Base-by-base conservation (phyloP, 2,888 invertebrate genomes). In the Drosophila flavopinicola region DNA sequence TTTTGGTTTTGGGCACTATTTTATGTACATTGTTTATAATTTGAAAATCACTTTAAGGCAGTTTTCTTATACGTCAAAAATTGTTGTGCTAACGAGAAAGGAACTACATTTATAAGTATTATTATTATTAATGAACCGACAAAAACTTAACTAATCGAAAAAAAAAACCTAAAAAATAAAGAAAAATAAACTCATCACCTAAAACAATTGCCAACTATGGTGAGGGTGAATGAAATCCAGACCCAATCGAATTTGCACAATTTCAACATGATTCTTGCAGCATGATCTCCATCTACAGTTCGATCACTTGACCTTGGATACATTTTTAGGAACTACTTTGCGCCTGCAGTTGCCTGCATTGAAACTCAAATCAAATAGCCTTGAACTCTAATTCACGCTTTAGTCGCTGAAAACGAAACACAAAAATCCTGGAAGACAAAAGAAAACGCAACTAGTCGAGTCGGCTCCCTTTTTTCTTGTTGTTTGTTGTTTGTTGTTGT, bases 31-130 rank as follows among this genome's bases (percentile, higher is more conserved):
- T 60, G 57, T 66, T 66, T 75, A 66, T 70, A 63, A 79, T 66
- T 79, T 48, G 78, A 83, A 82, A 82, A 79, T 82, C 85, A 82
- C 85, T 75, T 75, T 88, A 88, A 86, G 86, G 86, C 86, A 88
- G 85, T 86, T 86, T 79, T 74, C 63, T 75, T 75, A 72, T 41
- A 53, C 42, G 44, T 74, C 63, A 65, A 73, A 73, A 75, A 75
- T 71, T 71, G 56, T 66, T 72, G 66, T 71, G 71, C 75, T 67
- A 71, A 75, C 60, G 56, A 71, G 69, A 71, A 71, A 74, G 75
- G 75, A 74, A 74, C 75, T 71, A 74, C 71, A 52, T 51, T 63
- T 44, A 37, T 57, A 41, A 58, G 29, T 45, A 39, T 23, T 37
- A 15, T 32, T 23, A 32, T 20, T 13, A 17, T 41, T 15, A 35